Base-by-base conservation (phyloP, 2,888 invertebrate genomes). In the Phalangium opilio region DNA sequence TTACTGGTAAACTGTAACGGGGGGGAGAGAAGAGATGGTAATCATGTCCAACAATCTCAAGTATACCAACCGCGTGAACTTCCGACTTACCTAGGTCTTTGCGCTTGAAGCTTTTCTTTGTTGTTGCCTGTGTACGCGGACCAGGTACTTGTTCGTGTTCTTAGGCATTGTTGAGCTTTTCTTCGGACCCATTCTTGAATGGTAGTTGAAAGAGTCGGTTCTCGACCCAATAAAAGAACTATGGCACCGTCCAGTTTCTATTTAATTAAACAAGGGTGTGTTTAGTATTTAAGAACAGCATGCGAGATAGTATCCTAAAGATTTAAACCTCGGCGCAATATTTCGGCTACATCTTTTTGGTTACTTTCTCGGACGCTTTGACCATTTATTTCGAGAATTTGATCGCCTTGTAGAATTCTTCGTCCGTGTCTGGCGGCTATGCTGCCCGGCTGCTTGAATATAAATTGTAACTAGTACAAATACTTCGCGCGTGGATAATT, bases 361-460 rank as follows among this genome's bases (percentile, higher is more conserved):
- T 57, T 54, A 38, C 54, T 55, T 39, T 56, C 53, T 12, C 56
- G 43, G 12, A 60, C 57, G 41, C 57, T 55, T 39, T 58, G 56
- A 3, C 59, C 60, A 49, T 60, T 60, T 35, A 60, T 55, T 49
- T 60, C 60, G 34, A 60, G 48, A 15, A 60, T 57, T 40, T 57
- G 55, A 45, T 60, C 60, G 1, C 60, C 60, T 43, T 60, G 60
- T 7, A 56, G 48, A n/a, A 60, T 57, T 20, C 49, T 47, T 7
- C 57, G 48, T 8, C 60, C 58, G 20, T 57, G 55, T 15, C 57
- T 46, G 17, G 59, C 55, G 11, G 60, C 58, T 15, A 58, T 52
- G 38, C 59, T 59, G 14, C 58, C 59, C 18, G 60, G 59, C 53
- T 59, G 55, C 60, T n/a, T 60, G 48, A 27, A 27, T 27, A 8